phyloP scores from a whole-genome alignment of 2,113 vertebrate genomes.

The Neolamprologus longior region DNA sequence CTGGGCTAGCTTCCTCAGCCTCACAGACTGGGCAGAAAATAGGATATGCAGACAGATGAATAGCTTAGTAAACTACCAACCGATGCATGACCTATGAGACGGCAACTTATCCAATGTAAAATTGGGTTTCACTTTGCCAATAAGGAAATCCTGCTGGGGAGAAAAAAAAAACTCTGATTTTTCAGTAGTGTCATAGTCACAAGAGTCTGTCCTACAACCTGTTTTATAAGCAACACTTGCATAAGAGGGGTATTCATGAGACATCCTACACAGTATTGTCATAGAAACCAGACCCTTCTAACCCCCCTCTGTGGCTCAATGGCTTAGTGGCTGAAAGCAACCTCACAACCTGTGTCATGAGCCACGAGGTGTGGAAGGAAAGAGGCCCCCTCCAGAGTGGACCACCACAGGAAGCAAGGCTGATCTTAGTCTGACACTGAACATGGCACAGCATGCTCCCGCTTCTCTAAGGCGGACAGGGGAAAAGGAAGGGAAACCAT shows the following conservation, averaged over 20 bases:
- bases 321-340: not conserved
- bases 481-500: conserved; percentile 16
- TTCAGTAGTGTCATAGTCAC: not conserved
- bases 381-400: conserved; percentile 9
- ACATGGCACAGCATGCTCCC: conserved; percentile 8
- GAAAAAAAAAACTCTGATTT: not conserved
- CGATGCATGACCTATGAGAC: not conserved
- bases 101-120: not conserved
- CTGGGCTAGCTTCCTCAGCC: conserved; percentile 91
- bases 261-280: not conserved
- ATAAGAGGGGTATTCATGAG: not conserved
- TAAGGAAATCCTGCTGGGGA: not conserved
- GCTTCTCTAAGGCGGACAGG: conserved; percentile 1
- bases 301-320: not conserved
- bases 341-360: conserved; percentile 32
- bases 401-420: conserved; percentile 30
- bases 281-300: not conserved
- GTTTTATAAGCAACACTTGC: not conserved
- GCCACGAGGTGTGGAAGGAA: conserved; percentile 49
- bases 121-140: not conserved
- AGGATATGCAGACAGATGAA: not conserved
- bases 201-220: not conserved
- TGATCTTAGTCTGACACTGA: conserved; percentile 27
- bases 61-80: not conserved
- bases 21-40: conserved; percentile 75